Evolutionary conservation across 30 jellyfish, hydroid and myxozoan genomes (phyloP).

Genomic region (Pseudorhiza aurosa): DNA sequence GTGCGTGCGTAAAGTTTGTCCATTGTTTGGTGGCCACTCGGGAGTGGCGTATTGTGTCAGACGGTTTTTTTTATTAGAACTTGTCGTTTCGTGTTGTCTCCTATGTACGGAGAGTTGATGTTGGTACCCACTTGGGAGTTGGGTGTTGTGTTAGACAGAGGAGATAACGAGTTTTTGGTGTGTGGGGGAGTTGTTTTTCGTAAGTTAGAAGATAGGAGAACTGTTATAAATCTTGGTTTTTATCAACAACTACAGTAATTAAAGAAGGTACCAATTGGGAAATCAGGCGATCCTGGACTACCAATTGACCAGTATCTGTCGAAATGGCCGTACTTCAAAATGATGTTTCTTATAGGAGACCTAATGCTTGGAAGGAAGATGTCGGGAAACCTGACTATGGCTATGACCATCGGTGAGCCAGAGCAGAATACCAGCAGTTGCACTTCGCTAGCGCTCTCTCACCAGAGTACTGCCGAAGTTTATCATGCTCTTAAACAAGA

Average conservation of each 20-base stretch:
- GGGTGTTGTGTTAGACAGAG: too few relatives aligned
- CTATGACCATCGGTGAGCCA: background rate
- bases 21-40: too few relatives aligned
- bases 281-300: slow-evolving; percentile 20
- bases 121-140: too few relatives aligned
- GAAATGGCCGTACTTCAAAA: slow-evolving; percentile 34
- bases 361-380: background rate
- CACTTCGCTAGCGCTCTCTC: background rate
- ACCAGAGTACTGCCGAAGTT: background rate
- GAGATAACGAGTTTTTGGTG: too few relatives aligned
- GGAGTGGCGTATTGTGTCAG: too few relatives aligned
- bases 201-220: too few relatives aligned
- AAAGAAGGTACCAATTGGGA: slow-evolving; percentile 36
- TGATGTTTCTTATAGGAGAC: slow-evolving; percentile 32
- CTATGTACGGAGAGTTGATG: too few relatives aligned
- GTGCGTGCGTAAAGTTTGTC: background rate
- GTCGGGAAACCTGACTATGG: slow-evolving; percentile 9
- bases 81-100: too few relatives aligned
- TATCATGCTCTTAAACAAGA: background rate
- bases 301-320: slow-evolving; percentile 40
- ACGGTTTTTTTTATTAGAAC: too few relatives aligned
- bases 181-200: too few relatives aligned
- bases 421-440: background rate
- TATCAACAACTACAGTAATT: too few relatives aligned
- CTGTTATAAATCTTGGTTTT: too few relatives aligned